Evolutionary conservation across 2,888 invertebrate species (phyloP).

Genomic region (Candidula unifasciata): DNA sequence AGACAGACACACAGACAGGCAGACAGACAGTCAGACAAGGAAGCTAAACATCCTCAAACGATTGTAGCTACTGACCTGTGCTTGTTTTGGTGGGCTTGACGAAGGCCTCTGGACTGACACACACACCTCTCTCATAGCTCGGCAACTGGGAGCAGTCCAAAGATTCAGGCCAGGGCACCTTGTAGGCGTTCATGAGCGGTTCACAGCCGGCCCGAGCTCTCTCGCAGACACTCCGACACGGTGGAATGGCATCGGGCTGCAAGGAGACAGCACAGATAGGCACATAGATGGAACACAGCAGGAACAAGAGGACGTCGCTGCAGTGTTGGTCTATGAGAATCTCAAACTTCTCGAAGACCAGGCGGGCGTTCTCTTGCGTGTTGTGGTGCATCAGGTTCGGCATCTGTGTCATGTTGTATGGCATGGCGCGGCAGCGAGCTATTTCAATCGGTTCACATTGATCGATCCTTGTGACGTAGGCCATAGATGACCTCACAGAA

Average conservation of each 20-base stretch:
- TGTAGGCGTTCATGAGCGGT: slow-evolving; percentile 70
- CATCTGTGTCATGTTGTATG: slow-evolving; percentile 75
- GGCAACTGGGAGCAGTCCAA: slow-evolving; percentile 70
- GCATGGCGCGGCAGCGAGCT: slow-evolving; percentile 72
- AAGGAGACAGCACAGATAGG: slow-evolving; percentile 73
- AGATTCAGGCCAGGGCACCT: slow-evolving; percentile 72
- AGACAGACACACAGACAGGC: too few relatives aligned
- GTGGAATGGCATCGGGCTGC: slow-evolving; percentile 71
- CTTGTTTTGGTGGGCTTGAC: slow-evolving; percentile 50
- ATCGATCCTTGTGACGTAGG: slow-evolving; percentile 57
- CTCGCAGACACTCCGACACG: slow-evolving; percentile 73
- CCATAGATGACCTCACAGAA: not conserved
- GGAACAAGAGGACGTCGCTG: slow-evolving; percentile 70
- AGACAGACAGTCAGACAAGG: too few relatives aligned
- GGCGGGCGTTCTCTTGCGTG: slow-evolving; percentile 71
- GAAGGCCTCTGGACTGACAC: slow-evolving; percentile 72
- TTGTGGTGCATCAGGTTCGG: slow-evolving; percentile 74
- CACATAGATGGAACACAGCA: slow-evolving; percentile 73
- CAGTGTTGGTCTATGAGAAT: slow-evolving; percentile 70
- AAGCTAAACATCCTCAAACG: not conserved
- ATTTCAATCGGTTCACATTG: slow-evolving; percentile 73
- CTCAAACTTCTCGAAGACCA: slow-evolving; percentile 71
- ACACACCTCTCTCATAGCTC: slow-evolving; percentile 71
- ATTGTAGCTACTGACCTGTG: slow-evolving; percentile 3
- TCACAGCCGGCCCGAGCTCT: slow-evolving; percentile 69